Conservation (phyloP, 2,113 vertebrate genomes). For the Colius striatus region DNA sequence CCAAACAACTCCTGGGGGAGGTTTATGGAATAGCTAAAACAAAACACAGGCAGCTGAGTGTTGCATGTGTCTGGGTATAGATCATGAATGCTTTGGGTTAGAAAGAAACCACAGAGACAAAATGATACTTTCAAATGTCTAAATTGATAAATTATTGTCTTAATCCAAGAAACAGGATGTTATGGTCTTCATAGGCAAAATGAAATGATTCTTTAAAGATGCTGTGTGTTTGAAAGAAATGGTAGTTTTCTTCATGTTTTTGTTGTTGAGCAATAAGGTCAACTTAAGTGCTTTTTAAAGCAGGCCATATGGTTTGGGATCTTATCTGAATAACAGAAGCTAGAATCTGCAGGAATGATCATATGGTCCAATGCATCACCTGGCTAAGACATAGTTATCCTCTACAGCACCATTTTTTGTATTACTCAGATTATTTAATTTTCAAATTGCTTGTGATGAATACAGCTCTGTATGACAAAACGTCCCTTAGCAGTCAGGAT, state of each 20-base stretch:
- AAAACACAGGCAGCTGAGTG: neutral
- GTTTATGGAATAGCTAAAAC: neutral
- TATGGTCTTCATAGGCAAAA: neutral
- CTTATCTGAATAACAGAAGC: neutral
- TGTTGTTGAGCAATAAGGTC: conserved; percentile 4
- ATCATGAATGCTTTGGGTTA: neutral
- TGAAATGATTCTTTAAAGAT: neutral
- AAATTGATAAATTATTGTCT: neutral
- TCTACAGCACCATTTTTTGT: neutral
- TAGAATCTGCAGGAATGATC: conserved; percentile 10
- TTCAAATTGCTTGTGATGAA: neutral
- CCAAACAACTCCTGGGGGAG: no score
- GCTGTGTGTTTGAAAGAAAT: neutral
- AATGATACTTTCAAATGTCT: neutral
- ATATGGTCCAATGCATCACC: neutral
- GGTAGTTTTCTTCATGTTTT: neutral
- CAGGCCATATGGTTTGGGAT: neutral
- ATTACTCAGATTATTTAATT: conserved; percentile 12
- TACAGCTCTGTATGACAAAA: neutral
- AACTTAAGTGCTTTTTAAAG: neutral
- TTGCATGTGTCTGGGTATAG: fast-evolving
- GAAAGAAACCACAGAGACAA: neutral
- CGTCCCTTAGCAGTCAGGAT: neutral
- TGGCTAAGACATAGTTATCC: neutral
- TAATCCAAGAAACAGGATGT: neutral